Base-by-base conservation (phyloP, 2,888 invertebrate genomes). In the Hololepta plana region DNA sequence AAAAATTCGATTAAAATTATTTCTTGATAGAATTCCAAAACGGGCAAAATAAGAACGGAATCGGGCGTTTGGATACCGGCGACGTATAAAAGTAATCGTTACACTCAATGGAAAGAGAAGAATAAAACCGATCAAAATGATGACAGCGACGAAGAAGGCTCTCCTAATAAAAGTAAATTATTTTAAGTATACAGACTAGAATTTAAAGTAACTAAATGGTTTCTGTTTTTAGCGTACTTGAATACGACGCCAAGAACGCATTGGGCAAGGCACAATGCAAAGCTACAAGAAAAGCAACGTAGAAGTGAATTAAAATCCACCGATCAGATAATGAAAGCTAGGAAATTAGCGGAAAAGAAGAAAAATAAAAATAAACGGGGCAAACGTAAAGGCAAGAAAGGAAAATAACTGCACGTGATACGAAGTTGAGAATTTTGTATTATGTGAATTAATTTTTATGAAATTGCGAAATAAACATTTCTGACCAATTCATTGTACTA, bases 41-140 rank as follows among this genome's bases (percentile, higher is more conserved):
- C 57, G 12, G 76, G 75, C 28, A 85, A 80, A 57, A 91, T 98
- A 36, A 75, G 77, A 41, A 95, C 95, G 0, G 98, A 98, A 58
- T 90, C 90, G 32, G 98, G 95, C 10, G 74, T 69, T 0, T 85
- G 87, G 72, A 88, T 98, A 40, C 79, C 93, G 1, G 87, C 93
- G 1, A 76, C 84, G 0, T 96, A 84, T 58, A 93, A 93, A 57
- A 80, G 85, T 32, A 81, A 91, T 26, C 67, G 81, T 13, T 93
- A 90, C 55, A 67, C 69, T 33, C 71, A 75, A 28, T 93, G 93
- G 93, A 72, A 77, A 42, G 72, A 76, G 32, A 74, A 74, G 40
- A 74, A 66, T 14, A 70, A 79, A 57, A 52, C 57, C 10, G 47
- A 47, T n/a, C 43, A 45, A 19, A 47, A 46, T 13, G 55, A 55